A percentile compares a stretch with the other conserved stretches of the same genome.
Evolutionary conservation across 2,113 vertebrate genomes (phyloP).

Genomic region (Pungitius pungitius): DNA sequence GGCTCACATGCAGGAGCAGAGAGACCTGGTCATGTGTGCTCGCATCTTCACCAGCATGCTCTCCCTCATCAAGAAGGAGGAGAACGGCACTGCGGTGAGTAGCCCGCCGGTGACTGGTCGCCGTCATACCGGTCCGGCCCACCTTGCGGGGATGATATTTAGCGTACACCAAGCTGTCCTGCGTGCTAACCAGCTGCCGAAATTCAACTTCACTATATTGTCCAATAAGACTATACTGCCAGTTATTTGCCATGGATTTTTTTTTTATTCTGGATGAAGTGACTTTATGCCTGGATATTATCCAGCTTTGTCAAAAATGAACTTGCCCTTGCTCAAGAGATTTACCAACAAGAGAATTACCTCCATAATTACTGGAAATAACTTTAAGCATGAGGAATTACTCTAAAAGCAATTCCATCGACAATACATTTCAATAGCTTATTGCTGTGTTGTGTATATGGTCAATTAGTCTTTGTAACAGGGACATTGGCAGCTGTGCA

Average conservation of each 20-base stretch:
- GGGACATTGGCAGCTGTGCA: conserved; percentile 40
- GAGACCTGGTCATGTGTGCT: conserved; percentile 93
- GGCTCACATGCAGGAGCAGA: conserved; percentile 95
- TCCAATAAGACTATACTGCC: neutral
- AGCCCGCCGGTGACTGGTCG: neutral
- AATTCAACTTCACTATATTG: neutral
- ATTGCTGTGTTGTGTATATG: conserved; percentile 60
- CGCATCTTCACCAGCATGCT: conserved; percentile 97
- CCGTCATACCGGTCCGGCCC: neutral
- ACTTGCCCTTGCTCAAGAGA: neutral
- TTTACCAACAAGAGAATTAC: neutral
- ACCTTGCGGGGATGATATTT: neutral
- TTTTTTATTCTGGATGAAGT: neutral
- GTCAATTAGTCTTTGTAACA: conserved; percentile 63
- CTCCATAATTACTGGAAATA: conserved; percentile 14
- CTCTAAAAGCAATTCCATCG: conserved; percentile 18
- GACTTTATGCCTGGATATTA: neutral
- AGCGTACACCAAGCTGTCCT: neutral
- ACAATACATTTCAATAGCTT: conserved; percentile 29
- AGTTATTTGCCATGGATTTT: neutral
- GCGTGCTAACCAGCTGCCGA: neutral
- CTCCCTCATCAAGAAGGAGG: conserved; percentile 93
- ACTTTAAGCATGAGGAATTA: conserved; percentile 25
- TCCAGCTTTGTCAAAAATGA: neutral
- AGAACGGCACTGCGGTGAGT: conserved; percentile 85